Evolutionary conservation across 2,797 vertebrate species (phyloP).

Genomic region (Parotocinclus haroldoi): DNA sequence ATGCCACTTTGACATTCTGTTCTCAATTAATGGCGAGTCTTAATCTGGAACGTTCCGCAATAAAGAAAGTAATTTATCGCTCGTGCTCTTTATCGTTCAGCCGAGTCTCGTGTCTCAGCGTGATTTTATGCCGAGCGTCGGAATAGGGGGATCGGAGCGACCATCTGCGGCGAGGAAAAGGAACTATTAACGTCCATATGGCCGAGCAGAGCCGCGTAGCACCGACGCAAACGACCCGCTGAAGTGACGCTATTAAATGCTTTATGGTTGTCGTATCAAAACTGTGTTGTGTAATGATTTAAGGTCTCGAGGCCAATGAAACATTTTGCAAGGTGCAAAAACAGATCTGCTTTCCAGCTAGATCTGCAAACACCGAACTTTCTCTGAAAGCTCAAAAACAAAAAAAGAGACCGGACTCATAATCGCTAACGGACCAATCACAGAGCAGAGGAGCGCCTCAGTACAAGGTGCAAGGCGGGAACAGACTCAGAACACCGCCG

Average conservation of each 20-base stretch:
- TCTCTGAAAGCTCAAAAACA: too few relatives aligned
- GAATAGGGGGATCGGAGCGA: conserved; percentile 50
- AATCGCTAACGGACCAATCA: too few relatives aligned
- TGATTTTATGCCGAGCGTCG: conserved; percentile 59
- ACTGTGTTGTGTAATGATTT: conserved; percentile 42
- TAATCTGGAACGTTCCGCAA: conserved; percentile 51
- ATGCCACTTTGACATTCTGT: conserved; percentile 53
- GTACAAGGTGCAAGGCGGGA: too few relatives aligned
- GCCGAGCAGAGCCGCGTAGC: conserved; percentile 49
- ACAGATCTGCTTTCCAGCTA: too few relatives aligned
- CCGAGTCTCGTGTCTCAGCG: conserved; percentile 48
- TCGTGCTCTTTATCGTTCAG: conserved; percentile 56
- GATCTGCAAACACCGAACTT: too few relatives aligned
- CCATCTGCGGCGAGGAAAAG: conserved; percentile 65
- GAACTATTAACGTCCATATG: conserved; percentile 69
- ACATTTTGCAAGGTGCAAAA: conserved; percentile 18
- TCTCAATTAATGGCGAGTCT: conserved; percentile 54
- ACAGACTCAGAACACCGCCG: too few relatives aligned
- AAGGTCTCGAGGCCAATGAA: conserved; percentile 41
- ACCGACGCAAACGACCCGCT: conserved; percentile 39
- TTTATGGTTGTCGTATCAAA: conserved; percentile 48
- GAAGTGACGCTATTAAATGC: conserved; percentile 50
- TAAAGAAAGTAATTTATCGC: conserved; percentile 55
- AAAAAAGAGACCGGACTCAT: too few relatives aligned
- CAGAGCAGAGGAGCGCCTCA: too few relatives aligned